These are phyloP conservation scores for Corydoras maculifer DNA, from an alignment of 2,113 vertebrate genomes.

Conservation along the genomic window DNA sequence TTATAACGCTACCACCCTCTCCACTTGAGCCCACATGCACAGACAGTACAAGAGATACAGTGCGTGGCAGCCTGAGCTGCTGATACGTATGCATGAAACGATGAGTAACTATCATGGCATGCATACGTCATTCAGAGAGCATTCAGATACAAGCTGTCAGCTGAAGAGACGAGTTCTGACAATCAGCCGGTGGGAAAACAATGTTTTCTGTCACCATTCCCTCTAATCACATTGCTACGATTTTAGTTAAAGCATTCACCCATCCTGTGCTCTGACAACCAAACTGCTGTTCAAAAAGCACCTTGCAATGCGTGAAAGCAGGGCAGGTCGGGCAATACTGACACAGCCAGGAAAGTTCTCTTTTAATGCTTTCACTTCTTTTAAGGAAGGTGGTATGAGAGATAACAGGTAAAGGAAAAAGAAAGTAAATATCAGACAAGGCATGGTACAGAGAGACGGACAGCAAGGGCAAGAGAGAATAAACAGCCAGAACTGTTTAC, in stretches of 20 bases:
- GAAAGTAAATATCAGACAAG: too few relatives aligned
- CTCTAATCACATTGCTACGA: constrained; percentile 47
- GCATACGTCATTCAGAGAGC: constrained; percentile 35
- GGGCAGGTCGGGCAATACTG: too few relatives aligned
- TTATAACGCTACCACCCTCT: constrained; percentile 44
- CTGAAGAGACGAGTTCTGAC: constrained; percentile 45
- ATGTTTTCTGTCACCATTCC: constrained; percentile 41
- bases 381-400: too few relatives aligned
- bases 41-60: constrained; percentile 35
- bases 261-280: constrained; percentile 16
- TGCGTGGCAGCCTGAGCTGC: constrained; percentile 35
- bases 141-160: constrained; percentile 44
- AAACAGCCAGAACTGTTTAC: constrained; percentile 40
- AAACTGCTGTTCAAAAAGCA: too few relatives aligned
- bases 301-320: too few relatives aligned
- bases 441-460: too few relatives aligned
- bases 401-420: too few relatives aligned
- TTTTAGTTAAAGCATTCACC: constrained; percentile 45
- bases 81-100: constrained; percentile 44
- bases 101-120: constrained; percentile 31
- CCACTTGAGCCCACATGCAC: constrained; percentile 29
- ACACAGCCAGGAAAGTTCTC: too few relatives aligned
- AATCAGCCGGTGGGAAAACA: constrained; percentile 45
- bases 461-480: too few relatives aligned
- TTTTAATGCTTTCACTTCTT: too few relatives aligned